Conservation (phyloP, 2,113 vertebrate genomes). For the Saguinus imperator region DNA sequence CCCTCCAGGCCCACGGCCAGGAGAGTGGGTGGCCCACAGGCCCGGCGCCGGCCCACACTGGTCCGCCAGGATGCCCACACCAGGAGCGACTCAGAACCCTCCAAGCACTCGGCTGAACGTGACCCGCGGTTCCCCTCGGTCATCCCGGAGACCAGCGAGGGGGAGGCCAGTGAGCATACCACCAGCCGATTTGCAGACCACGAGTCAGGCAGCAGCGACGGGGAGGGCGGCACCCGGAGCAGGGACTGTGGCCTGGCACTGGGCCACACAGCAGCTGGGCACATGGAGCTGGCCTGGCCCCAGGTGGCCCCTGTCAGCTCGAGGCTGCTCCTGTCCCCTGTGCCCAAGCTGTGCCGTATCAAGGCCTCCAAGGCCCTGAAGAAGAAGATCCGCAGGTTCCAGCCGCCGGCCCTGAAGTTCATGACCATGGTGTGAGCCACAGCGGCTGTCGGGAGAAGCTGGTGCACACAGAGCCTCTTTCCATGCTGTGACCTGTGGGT, state of each 20-base stretch:
- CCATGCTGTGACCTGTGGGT: no score
- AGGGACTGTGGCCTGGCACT: slow-evolving; percentile 80
- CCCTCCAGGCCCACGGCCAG: slow-evolving; percentile 44
- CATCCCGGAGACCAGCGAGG: slow-evolving; percentile 90
- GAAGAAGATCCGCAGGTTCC: slow-evolving; percentile 95
- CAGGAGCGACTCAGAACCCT: slow-evolving; percentile 87
- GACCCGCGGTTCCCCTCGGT: slow-evolving; percentile 90
- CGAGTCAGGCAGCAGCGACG: slow-evolving; percentile 90
- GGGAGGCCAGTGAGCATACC: slow-evolving; percentile 91
- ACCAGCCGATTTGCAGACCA: slow-evolving; percentile 91
- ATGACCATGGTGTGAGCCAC: slow-evolving; percentile 93
- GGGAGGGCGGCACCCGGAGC: slow-evolving; percentile 80
- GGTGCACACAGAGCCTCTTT: no score
- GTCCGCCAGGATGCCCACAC: slow-evolving; percentile 75
- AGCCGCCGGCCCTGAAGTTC: slow-evolving; percentile 93
- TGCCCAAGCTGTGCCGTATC: slow-evolving; percentile 91
- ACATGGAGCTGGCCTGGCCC: slow-evolving; percentile 86
- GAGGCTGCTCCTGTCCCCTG: slow-evolving; percentile 79
- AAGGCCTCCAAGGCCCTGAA: slow-evolving; percentile 96
- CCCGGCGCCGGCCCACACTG: slow-evolving; percentile 75
- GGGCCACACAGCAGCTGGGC: slow-evolving; percentile 82
- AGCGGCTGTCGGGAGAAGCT: background rate
- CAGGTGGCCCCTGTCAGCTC: slow-evolving; percentile 63
- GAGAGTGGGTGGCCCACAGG: slow-evolving; percentile 74
- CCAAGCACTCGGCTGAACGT: slow-evolving; percentile 88